Percentiles rank a stretch among this genome's conserved stretches.
Conservation (phyloP, 2,797 vertebrate genomes). For the Mormyrops attenuatus region DNA sequence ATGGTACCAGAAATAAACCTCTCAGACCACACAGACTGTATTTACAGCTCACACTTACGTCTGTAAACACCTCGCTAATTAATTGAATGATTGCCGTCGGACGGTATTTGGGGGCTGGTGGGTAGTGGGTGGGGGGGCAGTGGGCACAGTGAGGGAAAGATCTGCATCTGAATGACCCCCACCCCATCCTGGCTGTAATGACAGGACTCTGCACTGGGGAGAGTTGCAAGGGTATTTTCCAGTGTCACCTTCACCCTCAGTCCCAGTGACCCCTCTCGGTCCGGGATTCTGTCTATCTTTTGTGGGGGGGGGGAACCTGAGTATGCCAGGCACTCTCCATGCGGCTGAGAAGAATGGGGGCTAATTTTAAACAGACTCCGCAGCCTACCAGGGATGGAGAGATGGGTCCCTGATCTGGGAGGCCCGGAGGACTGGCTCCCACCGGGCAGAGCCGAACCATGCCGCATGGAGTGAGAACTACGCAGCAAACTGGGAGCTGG, state of each 20-base stretch:
- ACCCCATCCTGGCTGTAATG: not conserved
- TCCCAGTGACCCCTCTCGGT: not conserved
- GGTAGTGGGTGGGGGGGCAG: slow-evolving; percentile 2
- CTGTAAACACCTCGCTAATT: slow-evolving; percentile 58
- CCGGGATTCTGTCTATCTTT: not conserved
- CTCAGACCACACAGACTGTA: slow-evolving; percentile 65
- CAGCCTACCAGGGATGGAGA: slow-evolving; percentile 41
- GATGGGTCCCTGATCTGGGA: slow-evolving; percentile 59
- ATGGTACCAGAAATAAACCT: slow-evolving; percentile 34
- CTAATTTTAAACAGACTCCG: slow-evolving; percentile 73
- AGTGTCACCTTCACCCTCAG: not conserved
- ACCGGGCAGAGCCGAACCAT: not conserved
- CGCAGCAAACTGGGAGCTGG: not conserved
- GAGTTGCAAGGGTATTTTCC: not conserved
- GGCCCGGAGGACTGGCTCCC: slow-evolving; percentile 26
- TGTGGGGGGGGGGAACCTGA: not conserved
- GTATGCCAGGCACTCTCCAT: slow-evolving; percentile 70
- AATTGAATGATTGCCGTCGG: slow-evolving; percentile 47
- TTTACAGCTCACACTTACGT: slow-evolving; percentile 56
- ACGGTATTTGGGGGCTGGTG: slow-evolving; percentile 31
- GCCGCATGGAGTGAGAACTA: not conserved
- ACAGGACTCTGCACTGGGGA: not conserved
- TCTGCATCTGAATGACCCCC: not conserved
- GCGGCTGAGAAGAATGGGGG: slow-evolving; percentile 67
- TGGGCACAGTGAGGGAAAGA: not conserved